Conservation (phyloP, 2,113 vertebrate species). For the Takifugu bimaculatus region DNA sequence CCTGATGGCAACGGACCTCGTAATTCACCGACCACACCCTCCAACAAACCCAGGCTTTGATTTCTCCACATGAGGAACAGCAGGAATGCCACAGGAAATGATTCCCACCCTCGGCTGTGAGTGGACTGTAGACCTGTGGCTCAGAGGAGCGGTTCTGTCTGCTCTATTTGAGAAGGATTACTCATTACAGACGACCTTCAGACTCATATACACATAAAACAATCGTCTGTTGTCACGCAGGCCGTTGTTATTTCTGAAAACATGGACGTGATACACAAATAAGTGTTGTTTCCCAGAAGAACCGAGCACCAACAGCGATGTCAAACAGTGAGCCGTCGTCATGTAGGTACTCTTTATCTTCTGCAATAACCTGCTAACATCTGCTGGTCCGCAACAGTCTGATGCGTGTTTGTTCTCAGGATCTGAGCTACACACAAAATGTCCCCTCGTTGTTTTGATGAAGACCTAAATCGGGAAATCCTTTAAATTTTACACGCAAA, state of each 20-base stretch:
- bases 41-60: no score
- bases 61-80: not conserved
- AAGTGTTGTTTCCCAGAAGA: not conserved
- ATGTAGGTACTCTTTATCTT: no score
- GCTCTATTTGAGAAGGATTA: constrained; percentile 17
- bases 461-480: no score
- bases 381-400: not conserved
- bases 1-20: no score
- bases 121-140: constrained; percentile 29
- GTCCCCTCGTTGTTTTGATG: no score
- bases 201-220: constrained; percentile 55
- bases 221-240: not conserved
- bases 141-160: constrained; percentile 28
- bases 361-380: no score
- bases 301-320: no score
- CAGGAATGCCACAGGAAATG: not conserved
- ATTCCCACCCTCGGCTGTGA: not conserved
- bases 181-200: constrained; percentile 55
- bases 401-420: not conserved
- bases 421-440: no score
- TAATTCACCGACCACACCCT: no score
- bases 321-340: no score
- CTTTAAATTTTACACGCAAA: no score
- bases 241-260: not conserved
- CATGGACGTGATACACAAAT: not conserved